Percentiles rank a stretch among this genome's conserved stretches.
These are phyloP conservation scores for Ruditapes philippinarum DNA, from an alignment of 1,140 invertebrate species.

Conservation along the genomic window DNA sequence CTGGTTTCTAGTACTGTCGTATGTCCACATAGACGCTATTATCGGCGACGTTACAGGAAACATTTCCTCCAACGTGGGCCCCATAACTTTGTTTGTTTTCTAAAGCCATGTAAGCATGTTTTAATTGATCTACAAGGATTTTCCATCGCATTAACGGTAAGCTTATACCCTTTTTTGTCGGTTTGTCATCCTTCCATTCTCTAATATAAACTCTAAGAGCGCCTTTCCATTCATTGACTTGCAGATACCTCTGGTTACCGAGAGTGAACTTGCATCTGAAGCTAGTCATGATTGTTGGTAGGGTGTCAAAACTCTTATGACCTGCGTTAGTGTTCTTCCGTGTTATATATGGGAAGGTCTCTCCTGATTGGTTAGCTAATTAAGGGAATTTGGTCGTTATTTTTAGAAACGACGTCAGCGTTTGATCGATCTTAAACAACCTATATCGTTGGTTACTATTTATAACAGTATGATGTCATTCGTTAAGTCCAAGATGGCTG, in stretches of 20 bases:
- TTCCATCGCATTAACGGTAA: slow-evolving; percentile 28
- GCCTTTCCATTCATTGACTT: slow-evolving; percentile 32
- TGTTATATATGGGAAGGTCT: no score
- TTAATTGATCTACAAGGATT: background rate
- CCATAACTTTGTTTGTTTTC: background rate
- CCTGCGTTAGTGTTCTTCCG: no score
- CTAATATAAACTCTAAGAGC: background rate
- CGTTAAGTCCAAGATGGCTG: no score
- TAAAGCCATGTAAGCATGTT: background rate
- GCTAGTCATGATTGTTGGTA: background rate
- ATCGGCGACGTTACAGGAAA: background rate
- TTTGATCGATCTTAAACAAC: no score
- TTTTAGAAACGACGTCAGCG: no score
- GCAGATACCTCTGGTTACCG: slow-evolving; percentile 4
- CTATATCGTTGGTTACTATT: no score
- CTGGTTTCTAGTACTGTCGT: slow-evolving; percentile 20
- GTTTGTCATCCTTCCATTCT: slow-evolving; percentile 9
- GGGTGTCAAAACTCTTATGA: background rate
- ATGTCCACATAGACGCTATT: slow-evolving; percentile 10
- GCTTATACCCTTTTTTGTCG: slow-evolving; percentile 33
- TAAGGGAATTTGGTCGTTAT: no score
- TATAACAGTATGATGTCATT: no score
- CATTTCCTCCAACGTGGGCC: slow-evolving; percentile 10
- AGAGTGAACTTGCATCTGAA: background rate
- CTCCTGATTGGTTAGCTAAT: no score